A percentile compares a stretch with the other conserved stretches of the same genome.
Conservation (phyloP, 2,888 invertebrate genomes). For the Notodonta dromedarius region DNA sequence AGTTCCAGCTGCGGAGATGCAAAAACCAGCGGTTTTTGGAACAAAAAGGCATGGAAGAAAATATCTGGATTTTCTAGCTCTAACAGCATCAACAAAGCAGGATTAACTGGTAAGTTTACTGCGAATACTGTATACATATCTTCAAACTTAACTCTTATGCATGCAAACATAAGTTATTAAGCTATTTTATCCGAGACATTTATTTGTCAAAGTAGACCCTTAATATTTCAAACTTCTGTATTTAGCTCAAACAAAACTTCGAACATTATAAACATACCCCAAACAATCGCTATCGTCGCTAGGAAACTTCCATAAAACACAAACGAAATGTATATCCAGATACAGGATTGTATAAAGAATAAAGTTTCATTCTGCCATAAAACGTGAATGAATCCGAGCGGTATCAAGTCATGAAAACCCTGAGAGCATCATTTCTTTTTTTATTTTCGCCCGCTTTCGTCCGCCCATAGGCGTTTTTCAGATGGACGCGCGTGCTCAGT, state of each 20-base stretch:
- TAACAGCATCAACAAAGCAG: slow-evolving; percentile 88
- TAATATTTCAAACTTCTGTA: slow-evolving; percentile 55
- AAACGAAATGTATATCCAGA: slow-evolving; percentile 46
- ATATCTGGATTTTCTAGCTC: slow-evolving; percentile 89
- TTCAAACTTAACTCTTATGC: slow-evolving; percentile 22
- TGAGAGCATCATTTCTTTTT: slow-evolving; percentile 65
- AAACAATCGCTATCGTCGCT: slow-evolving; percentile 51
- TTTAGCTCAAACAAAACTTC: slow-evolving; percentile 65
- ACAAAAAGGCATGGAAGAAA: slow-evolving; percentile 91
- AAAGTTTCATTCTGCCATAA: slow-evolving; percentile 65
- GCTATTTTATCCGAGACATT: slow-evolving; percentile 23
- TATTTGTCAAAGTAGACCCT: slow-evolving; percentile 22
- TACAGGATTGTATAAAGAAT: slow-evolving; percentile 38
- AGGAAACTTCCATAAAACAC: slow-evolving; percentile 56
- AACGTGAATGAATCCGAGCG: slow-evolving; percentile 68
- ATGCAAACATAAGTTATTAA: slow-evolving; percentile 29
- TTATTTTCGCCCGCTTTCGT: slow-evolving; percentile 75
- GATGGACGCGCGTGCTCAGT: slow-evolving; percentile 78
- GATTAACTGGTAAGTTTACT: slow-evolving; percentile 85
- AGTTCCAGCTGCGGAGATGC: slow-evolving; percentile 80
- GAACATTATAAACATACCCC: slow-evolving; percentile 40
- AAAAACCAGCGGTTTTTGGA: slow-evolving; percentile 86
- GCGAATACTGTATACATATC: neutral
- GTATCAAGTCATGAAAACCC: slow-evolving; percentile 72
- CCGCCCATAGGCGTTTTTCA: slow-evolving; percentile 79